Conservation (phyloP, 1,140 invertebrate genomes). For the Rhopalosiphum padi region DNA sequence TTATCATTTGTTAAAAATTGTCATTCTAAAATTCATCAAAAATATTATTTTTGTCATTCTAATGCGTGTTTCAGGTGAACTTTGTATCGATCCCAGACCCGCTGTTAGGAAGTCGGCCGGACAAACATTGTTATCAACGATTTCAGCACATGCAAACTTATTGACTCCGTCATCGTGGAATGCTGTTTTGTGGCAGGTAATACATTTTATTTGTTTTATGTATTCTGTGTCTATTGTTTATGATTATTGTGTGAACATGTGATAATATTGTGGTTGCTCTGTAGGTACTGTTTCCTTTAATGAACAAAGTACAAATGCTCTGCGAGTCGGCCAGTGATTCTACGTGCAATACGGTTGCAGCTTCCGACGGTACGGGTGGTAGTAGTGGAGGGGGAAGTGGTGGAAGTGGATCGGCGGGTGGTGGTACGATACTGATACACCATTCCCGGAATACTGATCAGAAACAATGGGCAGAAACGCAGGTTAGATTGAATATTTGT, state of each 20-base stretch:
- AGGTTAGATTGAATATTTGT: slow-evolving; percentile 67
- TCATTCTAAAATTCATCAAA: not conserved
- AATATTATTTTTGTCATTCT: not conserved
- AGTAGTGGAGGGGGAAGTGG: not conserved
- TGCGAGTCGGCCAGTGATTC: slow-evolving; percentile 92
- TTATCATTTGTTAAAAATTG: not conserved
- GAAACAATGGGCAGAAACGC: slow-evolving; percentile 99
- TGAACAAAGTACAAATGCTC: slow-evolving; percentile 89
- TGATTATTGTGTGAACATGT: not conserved
- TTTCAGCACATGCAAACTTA: slow-evolving; percentile 91
- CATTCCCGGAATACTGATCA: slow-evolving; percentile 98
- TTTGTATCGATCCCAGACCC: slow-evolving; percentile 94
- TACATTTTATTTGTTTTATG: not conserved
- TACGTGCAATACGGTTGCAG: slow-evolving; percentile 62
- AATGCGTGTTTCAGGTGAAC: slow-evolving; percentile 70
- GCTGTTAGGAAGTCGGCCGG: slow-evolving; percentile 97
- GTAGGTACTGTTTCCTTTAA: slow-evolving; percentile 90
- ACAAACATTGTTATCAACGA: slow-evolving; percentile 97
- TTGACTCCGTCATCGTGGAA: slow-evolving; percentile 90
- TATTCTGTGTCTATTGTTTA: not conserved
- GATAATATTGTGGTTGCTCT: slow-evolving; percentile 26
- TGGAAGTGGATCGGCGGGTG: slow-evolving; percentile 84
- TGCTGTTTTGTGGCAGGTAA: slow-evolving; percentile 80
- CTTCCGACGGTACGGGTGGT: not conserved
- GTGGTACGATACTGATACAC: slow-evolving; percentile 92